A percentile compares a stretch with the other conserved stretches of the same genome.
phyloP scores from a whole-genome alignment of 2,888 invertebrate genomes.

The Mechanitis mazaeus region DNA sequence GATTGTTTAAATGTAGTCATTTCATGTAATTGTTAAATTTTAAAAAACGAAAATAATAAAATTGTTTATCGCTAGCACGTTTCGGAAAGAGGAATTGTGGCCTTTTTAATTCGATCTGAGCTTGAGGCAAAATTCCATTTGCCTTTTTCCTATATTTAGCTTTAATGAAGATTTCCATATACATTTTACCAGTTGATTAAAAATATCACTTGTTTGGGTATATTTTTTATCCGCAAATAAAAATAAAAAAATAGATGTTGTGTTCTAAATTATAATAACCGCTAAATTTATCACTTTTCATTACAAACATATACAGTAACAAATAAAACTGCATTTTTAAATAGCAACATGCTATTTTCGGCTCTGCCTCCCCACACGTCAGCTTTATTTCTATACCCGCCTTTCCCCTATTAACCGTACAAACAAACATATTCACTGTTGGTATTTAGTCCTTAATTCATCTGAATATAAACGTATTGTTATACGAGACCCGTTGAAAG shows the following conservation, averaged over 20 bases:
- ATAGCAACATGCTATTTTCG: constrained; percentile 17
- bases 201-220: too few relatives aligned
- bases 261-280: too few relatives aligned
- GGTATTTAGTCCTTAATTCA: constrained; percentile 42
- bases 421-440: constrained; percentile 25
- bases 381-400: constrained; percentile 15
- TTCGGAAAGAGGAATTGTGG: too few relatives aligned
- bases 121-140: too few relatives aligned
- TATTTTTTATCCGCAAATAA: too few relatives aligned
- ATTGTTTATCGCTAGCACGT: neutral
- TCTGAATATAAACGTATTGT: constrained; percentile 60
- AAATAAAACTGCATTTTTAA: constrained; percentile 9
- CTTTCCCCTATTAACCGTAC: constrained; percentile 25
- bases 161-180: too few relatives aligned
- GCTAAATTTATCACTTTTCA: neutral
- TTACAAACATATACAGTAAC: neutral
- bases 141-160: too few relatives aligned
- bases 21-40: neutral
- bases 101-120: too few relatives aligned
- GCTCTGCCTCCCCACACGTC: constrained; percentile 13
- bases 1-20: neutral
- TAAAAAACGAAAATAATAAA: neutral
- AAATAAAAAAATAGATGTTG: too few relatives aligned
- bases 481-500: constrained; percentile 52
- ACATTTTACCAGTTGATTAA: too few relatives aligned